A percentile compares a stretch with the other conserved stretches of the same genome.
These are phyloP conservation scores for Pseudanteris insignis DNA, from an alignment of 2,888 invertebrate species.

Conservation along the genomic window DNA sequence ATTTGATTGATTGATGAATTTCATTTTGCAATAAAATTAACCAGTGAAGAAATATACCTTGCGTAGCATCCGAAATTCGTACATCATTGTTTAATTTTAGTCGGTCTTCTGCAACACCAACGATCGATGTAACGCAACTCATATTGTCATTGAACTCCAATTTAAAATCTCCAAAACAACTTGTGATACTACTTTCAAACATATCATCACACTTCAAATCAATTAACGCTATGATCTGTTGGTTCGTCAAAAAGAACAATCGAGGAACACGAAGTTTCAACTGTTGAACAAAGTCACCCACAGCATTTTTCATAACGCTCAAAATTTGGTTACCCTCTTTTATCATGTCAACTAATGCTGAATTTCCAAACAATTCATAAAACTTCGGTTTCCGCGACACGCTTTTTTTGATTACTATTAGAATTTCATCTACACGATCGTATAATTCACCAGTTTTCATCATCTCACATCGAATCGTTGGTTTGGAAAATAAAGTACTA, in stretches of 20 bases:
- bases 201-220: conserved; percentile 75
- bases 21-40: conserved; percentile 72
- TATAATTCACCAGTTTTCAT: conserved; percentile 72
- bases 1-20: conserved; percentile 63
- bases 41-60: conserved; percentile 72
- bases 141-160: conserved; percentile 68
- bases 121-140: conserved; percentile 70
- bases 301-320: conserved; percentile 73
- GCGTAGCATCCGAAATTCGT: conserved; percentile 62
- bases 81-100: conserved; percentile 64
- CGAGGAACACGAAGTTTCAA: conserved; percentile 76
- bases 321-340: conserved; percentile 67
- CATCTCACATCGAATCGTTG: conserved; percentile 74
- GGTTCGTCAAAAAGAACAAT: conserved; percentile 80
- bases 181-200: conserved; percentile 73
- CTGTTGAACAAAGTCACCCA: conserved; percentile 74
- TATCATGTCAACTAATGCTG: conserved; percentile 54
- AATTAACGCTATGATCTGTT: conserved; percentile 77
- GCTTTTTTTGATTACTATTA: conserved; percentile 62
- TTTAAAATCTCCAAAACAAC: conserved; percentile 77
- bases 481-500: conserved; percentile 75
- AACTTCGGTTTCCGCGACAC: conserved; percentile 53
- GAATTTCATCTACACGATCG: conserved; percentile 67
- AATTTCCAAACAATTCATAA: conserved; percentile 52
- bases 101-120: conserved; percentile 72